phyloP scores from a whole-genome alignment of 2,888 invertebrate genomes.

The Hyppa rectilinea region DNA sequence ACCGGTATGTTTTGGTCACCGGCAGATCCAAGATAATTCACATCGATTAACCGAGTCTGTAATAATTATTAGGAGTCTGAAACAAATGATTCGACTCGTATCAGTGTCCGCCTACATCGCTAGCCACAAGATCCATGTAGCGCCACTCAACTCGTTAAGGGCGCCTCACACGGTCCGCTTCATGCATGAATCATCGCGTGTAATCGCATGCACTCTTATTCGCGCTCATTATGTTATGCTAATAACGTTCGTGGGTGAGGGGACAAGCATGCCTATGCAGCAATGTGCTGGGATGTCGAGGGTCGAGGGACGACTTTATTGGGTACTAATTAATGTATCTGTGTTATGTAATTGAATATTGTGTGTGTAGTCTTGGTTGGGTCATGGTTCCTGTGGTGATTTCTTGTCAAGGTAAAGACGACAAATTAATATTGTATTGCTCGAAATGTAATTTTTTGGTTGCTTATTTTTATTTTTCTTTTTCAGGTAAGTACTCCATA shows the following conservation, averaged over 20 bases:
- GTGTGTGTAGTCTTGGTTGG: neutral
- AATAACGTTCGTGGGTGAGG: conserved; percentile 26
- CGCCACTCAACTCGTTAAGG: conserved; percentile 3
- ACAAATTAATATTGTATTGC: neutral
- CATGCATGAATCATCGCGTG: conserved; percentile 18
- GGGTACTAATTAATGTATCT: conserved; percentile 11
- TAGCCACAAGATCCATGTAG: neutral
- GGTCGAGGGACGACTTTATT: conserved; percentile 5
- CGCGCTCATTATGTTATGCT: conserved; percentile 53
- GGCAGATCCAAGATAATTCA: too few species aligned
- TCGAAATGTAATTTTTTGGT: conserved; percentile 5
- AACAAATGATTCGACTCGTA: too few species aligned
- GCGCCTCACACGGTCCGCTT: conserved; percentile 13
- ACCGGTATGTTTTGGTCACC: too few species aligned
- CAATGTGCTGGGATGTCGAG: neutral
- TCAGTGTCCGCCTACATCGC: neutral
- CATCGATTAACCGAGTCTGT: too few species aligned
- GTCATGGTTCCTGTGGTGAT: neutral
- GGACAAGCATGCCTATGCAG: conserved; percentile 32
- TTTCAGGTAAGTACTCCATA: conserved; percentile 62
- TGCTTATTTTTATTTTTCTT: conserved; percentile 46
- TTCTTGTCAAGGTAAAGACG: neutral
- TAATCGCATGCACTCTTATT: conserved; percentile 45
- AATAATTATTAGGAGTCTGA: too few species aligned
- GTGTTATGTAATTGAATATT: neutral